phyloP scores from a whole-genome alignment of 1,140 invertebrate genomes.

The Drosophila neocordata region DNA sequence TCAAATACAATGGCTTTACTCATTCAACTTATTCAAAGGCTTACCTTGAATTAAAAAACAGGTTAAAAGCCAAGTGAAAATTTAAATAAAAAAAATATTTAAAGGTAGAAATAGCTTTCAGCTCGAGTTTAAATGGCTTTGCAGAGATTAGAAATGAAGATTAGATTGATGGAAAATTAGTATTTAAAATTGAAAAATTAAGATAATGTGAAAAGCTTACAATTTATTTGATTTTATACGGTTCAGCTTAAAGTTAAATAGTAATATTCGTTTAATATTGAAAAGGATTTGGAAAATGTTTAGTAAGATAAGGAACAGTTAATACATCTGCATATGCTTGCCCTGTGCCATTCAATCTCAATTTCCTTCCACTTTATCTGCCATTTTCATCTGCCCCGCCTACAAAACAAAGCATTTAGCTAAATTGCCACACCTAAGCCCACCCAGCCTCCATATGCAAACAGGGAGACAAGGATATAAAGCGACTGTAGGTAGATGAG shows the following conservation, averaged over 20 bases:
- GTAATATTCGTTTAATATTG: too few species aligned
- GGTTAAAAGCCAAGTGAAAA: neutral
- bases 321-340: neutral
- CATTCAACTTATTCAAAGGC: neutral
- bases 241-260: too few species aligned
- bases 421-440: slow-evolving; percentile 29
- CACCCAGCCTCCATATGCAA: slow-evolving; percentile 17
- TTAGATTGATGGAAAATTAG: too few species aligned
- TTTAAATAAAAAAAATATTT: too few species aligned
- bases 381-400: slow-evolving; percentile 6
- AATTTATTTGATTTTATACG: too few species aligned
- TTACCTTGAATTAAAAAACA: neutral
- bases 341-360: neutral
- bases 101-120: too few species aligned
- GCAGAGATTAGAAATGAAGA: too few species aligned
- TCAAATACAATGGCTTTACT: neutral
- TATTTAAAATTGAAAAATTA: too few species aligned
- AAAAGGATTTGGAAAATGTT: too few species aligned
- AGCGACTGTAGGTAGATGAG: neutral
- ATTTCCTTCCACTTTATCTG: neutral
- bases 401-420: slow-evolving; percentile 42
- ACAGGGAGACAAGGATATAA: slow-evolving; percentile 5
- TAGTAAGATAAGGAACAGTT: neutral
- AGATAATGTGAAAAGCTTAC: too few species aligned
- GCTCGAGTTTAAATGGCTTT: too few species aligned